phyloP scores from a whole-genome alignment of 2,888 invertebrate species.

The Mythimna impura region DNA sequence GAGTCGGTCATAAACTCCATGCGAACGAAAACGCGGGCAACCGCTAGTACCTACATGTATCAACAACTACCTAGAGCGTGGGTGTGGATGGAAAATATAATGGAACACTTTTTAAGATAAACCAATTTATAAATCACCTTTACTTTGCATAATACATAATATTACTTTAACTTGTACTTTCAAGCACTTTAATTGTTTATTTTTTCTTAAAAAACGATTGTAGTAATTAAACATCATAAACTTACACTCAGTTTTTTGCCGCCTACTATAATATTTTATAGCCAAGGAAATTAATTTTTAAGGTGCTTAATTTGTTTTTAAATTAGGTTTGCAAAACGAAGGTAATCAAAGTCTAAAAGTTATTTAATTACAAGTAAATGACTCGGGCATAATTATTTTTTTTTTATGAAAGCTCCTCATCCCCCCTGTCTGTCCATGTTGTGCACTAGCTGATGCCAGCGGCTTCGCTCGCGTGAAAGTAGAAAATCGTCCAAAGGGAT shows the following conservation, averaged over 20 bases:
- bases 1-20: no score
- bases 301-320: conserved; percentile 13
- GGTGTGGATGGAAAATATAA: background rate
- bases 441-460: background rate
- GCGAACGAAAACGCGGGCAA: no score
- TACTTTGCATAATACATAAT: background rate
- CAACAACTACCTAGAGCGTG: background rate
- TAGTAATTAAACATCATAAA: conserved; percentile 5
- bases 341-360: background rate
- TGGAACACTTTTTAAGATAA: no score
- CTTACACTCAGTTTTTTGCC: background rate
- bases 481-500: no score
- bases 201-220: background rate
- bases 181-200: background rate
- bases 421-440: background rate
- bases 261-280: conserved; percentile 1
- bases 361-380: background rate
- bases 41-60: no score
- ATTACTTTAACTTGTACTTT: background rate
- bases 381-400: background rate
- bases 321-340: conserved; percentile 16
- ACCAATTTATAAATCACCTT: background rate
- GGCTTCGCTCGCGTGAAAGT: no score
- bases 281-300: conserved; percentile 9
- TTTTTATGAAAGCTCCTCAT: background rate